These are phyloP conservation scores for Trematocara nigrifrons DNA, from an alignment of 2,113 vertebrate genomes.

Conservation along the genomic window DNA sequence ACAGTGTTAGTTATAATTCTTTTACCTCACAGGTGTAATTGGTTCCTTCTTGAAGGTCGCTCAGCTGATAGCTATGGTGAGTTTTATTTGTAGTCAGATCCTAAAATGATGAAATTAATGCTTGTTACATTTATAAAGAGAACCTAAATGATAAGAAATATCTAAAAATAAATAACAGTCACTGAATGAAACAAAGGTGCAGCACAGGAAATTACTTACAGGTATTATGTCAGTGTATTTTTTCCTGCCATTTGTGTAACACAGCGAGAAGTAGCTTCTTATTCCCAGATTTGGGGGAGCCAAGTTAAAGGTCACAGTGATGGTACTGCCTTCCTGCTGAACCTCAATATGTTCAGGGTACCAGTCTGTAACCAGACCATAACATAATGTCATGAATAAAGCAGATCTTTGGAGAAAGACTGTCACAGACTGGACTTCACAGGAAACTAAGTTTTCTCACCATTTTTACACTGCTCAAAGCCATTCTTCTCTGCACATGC, in stretches of 20 bases:
- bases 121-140: background rate
- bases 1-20: background rate
- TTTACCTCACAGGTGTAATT: slow-evolving; percentile 76
- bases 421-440: background rate
- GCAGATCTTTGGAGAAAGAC: background rate
- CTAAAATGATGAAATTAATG: slow-evolving; percentile 23
- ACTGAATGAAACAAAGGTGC: background rate
- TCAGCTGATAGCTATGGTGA: slow-evolving; percentile 62
- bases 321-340: slow-evolving; percentile 49
- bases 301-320: slow-evolving; percentile 74
- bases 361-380: slow-evolving; percentile 63
- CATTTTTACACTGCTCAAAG: slow-evolving; percentile 64
- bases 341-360: slow-evolving; percentile 62
- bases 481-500: slow-evolving; percentile 73
- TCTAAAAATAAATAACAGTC: background rate
- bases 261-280: slow-evolving; percentile 67
- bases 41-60: slow-evolving; percentile 48
- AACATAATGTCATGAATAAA: background rate
- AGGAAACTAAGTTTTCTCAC: slow-evolving; percentile 26
- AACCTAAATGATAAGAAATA: background rate
- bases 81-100: slow-evolving; percentile 55
- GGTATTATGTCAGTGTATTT: slow-evolving; percentile 58
- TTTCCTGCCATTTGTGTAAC: slow-evolving; percentile 46
- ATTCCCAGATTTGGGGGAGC: slow-evolving; percentile 68
- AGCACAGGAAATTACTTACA: slow-evolving; percentile 33